These are phyloP conservation scores for Macrotrachela quadricornifera DNA, from an alignment of 1,140 invertebrate species.

Conservation along the genomic window DNA sequence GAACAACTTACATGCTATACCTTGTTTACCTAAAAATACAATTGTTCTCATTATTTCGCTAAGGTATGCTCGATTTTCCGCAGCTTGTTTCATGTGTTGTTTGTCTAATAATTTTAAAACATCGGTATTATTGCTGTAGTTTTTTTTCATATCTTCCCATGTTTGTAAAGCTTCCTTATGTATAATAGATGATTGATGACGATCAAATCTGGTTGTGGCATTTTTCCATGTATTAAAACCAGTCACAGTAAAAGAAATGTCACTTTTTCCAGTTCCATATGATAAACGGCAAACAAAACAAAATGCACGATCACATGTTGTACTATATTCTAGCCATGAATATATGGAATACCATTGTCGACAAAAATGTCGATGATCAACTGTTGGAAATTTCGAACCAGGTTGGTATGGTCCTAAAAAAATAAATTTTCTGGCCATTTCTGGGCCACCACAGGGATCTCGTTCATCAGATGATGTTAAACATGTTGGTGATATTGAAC, in stretches of 20 bases:
- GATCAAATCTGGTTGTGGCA: not conserved
- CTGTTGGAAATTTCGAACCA: no score
- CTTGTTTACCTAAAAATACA: not conserved
- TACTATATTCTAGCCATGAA: not conserved
- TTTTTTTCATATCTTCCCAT: not conserved
- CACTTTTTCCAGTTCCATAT: not conserved
- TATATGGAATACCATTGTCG: not conserved
- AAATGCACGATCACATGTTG: not conserved
- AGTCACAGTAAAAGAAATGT: not conserved
- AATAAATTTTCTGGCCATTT: no score
- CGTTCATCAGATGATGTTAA: no score
- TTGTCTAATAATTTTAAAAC: not conserved
- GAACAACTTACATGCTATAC: no score
- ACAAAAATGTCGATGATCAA: not conserved
- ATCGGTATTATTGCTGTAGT: no score
- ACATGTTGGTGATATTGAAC: no score
- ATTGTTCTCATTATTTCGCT: not conserved
- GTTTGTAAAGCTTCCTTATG: not conserved
- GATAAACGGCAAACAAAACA: not conserved
- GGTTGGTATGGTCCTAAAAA: no score
- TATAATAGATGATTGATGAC: not conserved
- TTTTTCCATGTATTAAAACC: conserved; percentile 5
- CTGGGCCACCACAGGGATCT: no score
- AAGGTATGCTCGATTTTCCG: not conserved
- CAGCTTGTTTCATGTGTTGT: not conserved